Conservation (phyloP, 2,113 vertebrate species). For the Psilopogon haemacephalus region DNA sequence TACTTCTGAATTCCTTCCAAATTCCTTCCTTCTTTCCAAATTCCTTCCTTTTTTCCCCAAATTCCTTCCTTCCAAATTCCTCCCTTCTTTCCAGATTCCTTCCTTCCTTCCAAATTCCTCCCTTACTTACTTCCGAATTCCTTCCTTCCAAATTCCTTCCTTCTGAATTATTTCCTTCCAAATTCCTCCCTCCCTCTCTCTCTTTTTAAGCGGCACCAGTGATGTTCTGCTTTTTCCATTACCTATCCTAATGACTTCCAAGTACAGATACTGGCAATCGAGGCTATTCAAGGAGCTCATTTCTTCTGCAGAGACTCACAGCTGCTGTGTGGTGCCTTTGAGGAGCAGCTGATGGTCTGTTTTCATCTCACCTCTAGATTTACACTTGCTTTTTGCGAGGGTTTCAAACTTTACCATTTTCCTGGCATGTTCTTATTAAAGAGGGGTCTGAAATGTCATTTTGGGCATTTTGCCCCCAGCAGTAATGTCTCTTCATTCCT, state of each 20-base stretch:
- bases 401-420: background rate
- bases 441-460: background rate
- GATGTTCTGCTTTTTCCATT: background rate
- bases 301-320: background rate
- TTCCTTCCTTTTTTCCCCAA: too few relatives aligned
- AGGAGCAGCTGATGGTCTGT: background rate
- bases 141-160: too few relatives aligned
- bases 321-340: background rate
- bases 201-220: background rate
- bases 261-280: background rate
- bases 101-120: too few relatives aligned
- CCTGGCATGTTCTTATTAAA: background rate
- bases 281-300: background rate
- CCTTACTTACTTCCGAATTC: too few relatives aligned
- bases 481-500: background rate
- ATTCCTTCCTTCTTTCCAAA: too few relatives aligned
- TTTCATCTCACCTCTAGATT: background rate
- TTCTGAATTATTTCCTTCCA: too few relatives aligned
- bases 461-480: background rate
- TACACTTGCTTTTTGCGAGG: background rate
- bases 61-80: too few relatives aligned
- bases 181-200: background rate
- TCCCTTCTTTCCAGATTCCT: too few relatives aligned
- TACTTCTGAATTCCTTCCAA: too few relatives aligned
- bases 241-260: background rate